Evolutionary conservation across 2,797 vertebrate species (phyloP).

Genomic region (Gouania willdenowi): DNA sequence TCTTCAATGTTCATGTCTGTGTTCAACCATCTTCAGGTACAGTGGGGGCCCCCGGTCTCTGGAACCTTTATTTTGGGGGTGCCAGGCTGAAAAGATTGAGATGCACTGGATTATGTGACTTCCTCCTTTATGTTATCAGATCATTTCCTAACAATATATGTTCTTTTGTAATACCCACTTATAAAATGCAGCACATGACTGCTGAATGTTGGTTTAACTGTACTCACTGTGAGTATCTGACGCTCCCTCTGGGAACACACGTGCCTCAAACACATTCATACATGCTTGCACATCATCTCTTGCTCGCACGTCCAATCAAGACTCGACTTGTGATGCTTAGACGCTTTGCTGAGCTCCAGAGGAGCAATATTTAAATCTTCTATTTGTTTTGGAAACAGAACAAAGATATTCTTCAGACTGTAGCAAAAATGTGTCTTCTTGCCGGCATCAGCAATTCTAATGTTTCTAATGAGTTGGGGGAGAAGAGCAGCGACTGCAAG

Average conservation of each 20-base stretch:
- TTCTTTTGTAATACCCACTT: too few species aligned
- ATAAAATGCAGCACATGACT: constrained; percentile 40
- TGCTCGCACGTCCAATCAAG: constrained; percentile 41
- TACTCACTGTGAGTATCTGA: constrained; percentile 50
- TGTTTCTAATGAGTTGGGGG: constrained; percentile 72
- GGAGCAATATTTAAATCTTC: constrained; percentile 73
- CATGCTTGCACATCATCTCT: constrained; percentile 40
- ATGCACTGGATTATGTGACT: too few species aligned
- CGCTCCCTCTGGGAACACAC: constrained; percentile 54
- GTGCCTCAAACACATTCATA: constrained; percentile 12
- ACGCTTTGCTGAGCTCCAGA: constrained; percentile 44
- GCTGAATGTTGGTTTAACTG: constrained; percentile 63
- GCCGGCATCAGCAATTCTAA: constrained; percentile 76
- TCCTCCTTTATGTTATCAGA: too few species aligned
- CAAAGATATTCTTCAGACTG: constrained; percentile 75
- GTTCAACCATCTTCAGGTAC: too few species aligned
- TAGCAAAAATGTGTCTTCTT: constrained; percentile 75
- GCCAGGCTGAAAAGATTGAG: too few species aligned
- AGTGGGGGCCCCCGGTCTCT: too few species aligned
- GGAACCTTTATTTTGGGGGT: too few species aligned
- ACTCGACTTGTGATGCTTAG: constrained; percentile 49
- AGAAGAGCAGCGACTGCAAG: constrained; percentile 53
- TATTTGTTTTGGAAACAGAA: constrained; percentile 81
- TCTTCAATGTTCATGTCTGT: too few species aligned
- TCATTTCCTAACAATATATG: too few species aligned